phyloP scores from a whole-genome alignment of 2,888 invertebrate genomes.

The Priocnemis perturbator region DNA sequence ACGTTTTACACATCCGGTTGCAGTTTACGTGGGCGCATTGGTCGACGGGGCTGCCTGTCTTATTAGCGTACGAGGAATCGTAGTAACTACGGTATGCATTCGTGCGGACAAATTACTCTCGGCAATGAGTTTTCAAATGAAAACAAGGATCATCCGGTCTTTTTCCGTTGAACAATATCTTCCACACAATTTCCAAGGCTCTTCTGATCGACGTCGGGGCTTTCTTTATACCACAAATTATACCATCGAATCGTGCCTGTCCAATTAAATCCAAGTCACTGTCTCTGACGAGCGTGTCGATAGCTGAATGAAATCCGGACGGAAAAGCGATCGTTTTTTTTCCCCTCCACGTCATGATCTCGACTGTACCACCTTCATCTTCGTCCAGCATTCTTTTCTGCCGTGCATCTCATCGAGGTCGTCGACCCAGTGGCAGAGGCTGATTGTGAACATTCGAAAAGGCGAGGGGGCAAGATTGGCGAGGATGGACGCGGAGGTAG shows the following conservation, averaged over 20 bases:
- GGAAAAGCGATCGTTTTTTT: too few relatives aligned
- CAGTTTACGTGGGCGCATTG: constrained; percentile 49
- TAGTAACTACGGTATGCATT: constrained; percentile 20
- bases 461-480: constrained; percentile 47
- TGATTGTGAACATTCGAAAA: constrained; percentile 55
- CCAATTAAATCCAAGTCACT: too few relatives aligned
- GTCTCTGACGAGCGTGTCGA: too few relatives aligned
- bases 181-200: too few relatives aligned
- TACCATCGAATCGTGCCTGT: too few relatives aligned
- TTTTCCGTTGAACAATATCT: too few relatives aligned
- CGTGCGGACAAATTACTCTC: too few relatives aligned
- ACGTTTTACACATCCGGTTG: constrained; percentile 54
- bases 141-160: too few relatives aligned
- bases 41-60: constrained; percentile 33
- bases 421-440: constrained; percentile 44
- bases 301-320: too few relatives aligned
- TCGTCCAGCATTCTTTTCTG: constrained; percentile 23
- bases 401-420: constrained; percentile 43
- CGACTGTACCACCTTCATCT: constrained; percentile 11
- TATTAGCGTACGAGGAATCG: constrained; percentile 42
- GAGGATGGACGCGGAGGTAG: constrained; percentile 31
- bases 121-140: too few relatives aligned
- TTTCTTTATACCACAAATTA: too few relatives aligned
- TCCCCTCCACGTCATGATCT: background rate
- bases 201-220: too few relatives aligned